Conservation (phyloP, 2,113 vertebrate genomes). For the Myocastor coypus region DNA sequence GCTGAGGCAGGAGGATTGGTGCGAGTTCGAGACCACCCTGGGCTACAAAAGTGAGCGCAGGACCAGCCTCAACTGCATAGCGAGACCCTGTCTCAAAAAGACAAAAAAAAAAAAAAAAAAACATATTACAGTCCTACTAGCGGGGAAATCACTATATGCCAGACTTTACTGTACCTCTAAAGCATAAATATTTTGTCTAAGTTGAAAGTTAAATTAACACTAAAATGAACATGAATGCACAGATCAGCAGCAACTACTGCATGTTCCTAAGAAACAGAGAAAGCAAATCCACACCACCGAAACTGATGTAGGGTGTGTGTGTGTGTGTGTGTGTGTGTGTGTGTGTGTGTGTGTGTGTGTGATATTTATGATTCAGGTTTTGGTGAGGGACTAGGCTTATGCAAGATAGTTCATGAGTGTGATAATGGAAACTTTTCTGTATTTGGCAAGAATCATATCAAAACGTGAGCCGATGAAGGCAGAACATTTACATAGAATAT, state of each 20-base stretch:
- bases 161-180: background rate
- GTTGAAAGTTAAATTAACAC: background rate
- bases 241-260: background rate
- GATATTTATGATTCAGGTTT: slow-evolving; percentile 48
- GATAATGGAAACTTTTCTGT: slow-evolving; percentile 52
- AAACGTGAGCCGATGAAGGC: slow-evolving; percentile 22
- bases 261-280: slow-evolving; percentile 12
- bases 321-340: background rate
- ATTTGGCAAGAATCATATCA: slow-evolving; percentile 52
- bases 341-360: no score
- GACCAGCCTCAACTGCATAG: no score
- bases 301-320: background rate
- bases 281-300: background rate
- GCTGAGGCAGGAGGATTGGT: no score
- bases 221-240: background rate
- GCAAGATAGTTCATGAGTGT: slow-evolving; percentile 51
- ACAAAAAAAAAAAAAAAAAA: no score
- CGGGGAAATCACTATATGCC: background rate
- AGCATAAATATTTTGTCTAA: slow-evolving; percentile 11
- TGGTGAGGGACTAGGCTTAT: slow-evolving; percentile 46
- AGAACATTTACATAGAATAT: slow-evolving; percentile 37
- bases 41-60: no score
- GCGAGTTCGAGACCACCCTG: no score
- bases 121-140: background rate
- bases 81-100: no score